Conservation (phyloP, 2,797 vertebrate genomes). For the Dicrostonyx torquatus region DNA sequence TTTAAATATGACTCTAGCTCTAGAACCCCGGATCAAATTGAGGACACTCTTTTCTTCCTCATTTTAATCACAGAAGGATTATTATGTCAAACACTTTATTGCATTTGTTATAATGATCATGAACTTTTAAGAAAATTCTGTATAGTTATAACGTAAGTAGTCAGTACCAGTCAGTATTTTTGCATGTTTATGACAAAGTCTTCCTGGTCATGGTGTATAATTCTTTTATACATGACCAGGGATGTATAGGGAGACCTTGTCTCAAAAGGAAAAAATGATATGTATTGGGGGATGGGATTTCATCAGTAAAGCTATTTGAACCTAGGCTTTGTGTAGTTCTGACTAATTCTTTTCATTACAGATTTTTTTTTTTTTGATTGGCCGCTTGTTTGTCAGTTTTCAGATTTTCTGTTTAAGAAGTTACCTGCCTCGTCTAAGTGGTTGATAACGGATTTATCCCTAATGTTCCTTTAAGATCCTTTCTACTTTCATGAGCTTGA, state of each 20-base stretch:
- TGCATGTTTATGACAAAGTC: background rate
- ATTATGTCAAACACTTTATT: conserved; percentile 8
- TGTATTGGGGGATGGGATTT: background rate
- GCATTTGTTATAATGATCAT: conserved; percentile 18
- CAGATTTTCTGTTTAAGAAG: conserved; percentile 23
- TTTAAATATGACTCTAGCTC: background rate
- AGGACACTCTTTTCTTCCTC: background rate
- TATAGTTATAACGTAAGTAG: background rate
- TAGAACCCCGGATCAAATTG: background rate
- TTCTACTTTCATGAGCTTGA: conserved; percentile 17
- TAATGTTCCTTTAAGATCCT: background rate
- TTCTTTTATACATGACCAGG: background rate
- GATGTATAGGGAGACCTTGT: background rate
- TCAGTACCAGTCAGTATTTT: conserved; percentile 12
- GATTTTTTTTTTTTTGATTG: conserved; percentile 1
- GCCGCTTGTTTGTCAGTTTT: background rate
- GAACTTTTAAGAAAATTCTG: background rate
- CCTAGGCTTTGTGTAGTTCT: background rate
- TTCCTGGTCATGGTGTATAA: background rate
- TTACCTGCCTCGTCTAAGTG: background rate
- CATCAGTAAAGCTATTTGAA: background rate
- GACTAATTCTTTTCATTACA: background rate
- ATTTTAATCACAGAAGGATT: background rate
- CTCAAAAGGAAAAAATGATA: background rate
- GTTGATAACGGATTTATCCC: background rate